Evolutionary conservation across 92 coral and sea anemone genomes (phyloP).

Genomic region (Muricea muricata): DNA sequence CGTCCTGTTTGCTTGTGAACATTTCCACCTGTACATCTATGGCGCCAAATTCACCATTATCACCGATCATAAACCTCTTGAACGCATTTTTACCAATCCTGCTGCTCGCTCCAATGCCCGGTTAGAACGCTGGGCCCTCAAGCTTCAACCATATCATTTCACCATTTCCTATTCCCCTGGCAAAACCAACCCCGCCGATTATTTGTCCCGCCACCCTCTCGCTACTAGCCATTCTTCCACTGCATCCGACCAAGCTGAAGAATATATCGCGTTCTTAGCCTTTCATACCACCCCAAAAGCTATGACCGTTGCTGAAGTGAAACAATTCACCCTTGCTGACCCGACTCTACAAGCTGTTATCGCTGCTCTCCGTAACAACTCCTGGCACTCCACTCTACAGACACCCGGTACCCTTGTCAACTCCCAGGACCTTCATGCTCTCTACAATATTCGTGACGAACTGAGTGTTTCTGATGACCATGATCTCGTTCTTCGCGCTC

Average conservation of each 20-base stretch:
- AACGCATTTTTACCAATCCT: background rate
- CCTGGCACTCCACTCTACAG: background rate
- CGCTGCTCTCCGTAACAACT: background rate
- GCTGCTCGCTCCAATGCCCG: background rate
- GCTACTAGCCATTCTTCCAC: background rate
- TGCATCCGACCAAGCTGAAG: background rate
- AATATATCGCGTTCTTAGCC: background rate
- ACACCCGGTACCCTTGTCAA: too few relatives aligned
- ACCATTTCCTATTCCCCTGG: too few relatives aligned
- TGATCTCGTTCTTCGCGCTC: slow-evolving; percentile 40
- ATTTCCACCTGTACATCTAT: background rate
- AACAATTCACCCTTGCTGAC: background rate
- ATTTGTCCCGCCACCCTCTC: background rate
- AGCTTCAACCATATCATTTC: background rate
- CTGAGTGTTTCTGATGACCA: slow-evolving; percentile 42
- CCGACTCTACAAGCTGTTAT: background rate
- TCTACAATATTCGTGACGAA: slow-evolving; percentile 35
- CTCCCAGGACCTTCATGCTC: slow-evolving; percentile 4
- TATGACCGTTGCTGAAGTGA: background rate
- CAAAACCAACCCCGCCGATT: background rate
- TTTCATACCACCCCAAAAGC: background rate
- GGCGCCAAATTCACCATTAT: background rate
- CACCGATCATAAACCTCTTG: background rate
- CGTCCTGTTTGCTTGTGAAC: background rate
- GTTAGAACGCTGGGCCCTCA: background rate